These are phyloP conservation scores for Acrocera orbiculus DNA, from an alignment of 2,888 invertebrate species.

Conservation along the genomic window DNA sequence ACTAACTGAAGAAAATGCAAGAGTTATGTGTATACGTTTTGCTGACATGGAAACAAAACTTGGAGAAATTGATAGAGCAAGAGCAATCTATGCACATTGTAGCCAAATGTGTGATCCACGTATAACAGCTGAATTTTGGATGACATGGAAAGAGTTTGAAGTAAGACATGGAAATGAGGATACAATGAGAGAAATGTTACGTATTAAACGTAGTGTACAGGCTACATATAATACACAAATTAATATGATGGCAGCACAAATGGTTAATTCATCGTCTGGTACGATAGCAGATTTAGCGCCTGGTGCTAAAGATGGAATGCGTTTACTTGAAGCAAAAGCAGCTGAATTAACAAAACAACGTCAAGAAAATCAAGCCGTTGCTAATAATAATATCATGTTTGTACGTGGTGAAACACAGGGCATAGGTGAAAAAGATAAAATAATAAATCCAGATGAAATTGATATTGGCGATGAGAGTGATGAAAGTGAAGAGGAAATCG, in stretches of 20 bases:
- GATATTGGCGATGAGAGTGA: constrained; percentile 59
- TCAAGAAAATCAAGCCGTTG: constrained; percentile 11
- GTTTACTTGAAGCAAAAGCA: constrained; percentile 70
- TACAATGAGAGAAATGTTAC: constrained; percentile 95
- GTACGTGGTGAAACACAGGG: constrained; percentile 77
- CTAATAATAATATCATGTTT: constrained; percentile 55
- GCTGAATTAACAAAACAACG: constrained; percentile 34
- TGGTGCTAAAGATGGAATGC: constrained; percentile 72
- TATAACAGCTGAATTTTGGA: constrained; percentile 91
- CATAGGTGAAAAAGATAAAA: constrained; percentile 43
- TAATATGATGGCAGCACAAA: constrained; percentile 99
- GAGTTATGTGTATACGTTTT: constrained; percentile 92
- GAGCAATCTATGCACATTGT: constrained; percentile 94
- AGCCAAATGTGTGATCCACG: constrained; percentile 99
- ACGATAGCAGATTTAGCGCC: constrained; percentile 56
- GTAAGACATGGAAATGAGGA: constrained; percentile 98
- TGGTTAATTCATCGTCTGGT: constrained; percentile 62
- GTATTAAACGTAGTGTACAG: constrained; percentile 93
- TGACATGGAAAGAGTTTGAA: constrained; percentile 99
- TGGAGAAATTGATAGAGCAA: constrained; percentile 93
- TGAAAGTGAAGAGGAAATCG: constrained; percentile 39
- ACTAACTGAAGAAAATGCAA: constrained; percentile 71
- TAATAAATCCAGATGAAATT: constrained; percentile 77
- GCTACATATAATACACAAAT: constrained; percentile 95
- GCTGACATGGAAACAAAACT: constrained; percentile 96